These are phyloP conservation scores for Charina bottae DNA, from an alignment of 2,113 vertebrate genomes.

Conservation along the genomic window DNA sequence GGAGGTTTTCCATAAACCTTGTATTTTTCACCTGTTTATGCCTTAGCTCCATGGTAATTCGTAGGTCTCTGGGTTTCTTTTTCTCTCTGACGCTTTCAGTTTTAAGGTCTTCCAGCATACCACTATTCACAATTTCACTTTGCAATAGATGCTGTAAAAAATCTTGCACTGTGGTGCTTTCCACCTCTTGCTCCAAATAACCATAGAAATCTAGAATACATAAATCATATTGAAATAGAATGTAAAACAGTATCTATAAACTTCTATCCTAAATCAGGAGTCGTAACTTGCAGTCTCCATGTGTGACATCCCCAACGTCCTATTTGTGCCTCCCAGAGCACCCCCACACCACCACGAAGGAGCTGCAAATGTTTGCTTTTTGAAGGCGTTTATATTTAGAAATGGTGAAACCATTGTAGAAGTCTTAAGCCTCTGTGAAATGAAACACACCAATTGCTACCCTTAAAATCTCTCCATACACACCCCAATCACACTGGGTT, in stretches of 20 bases:
- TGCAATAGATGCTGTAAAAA: slow-evolving; percentile 88
- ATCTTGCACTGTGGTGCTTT: slow-evolving; percentile 76
- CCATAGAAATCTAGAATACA: slow-evolving; percentile 82
- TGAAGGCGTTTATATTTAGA: not conserved
- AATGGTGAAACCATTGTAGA: not conserved
- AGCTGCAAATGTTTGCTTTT: not conserved
- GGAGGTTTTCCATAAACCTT: slow-evolving; percentile 31
- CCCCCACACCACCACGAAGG: not conserved
- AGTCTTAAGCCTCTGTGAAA: not conserved
- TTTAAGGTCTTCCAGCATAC: slow-evolving; percentile 74
- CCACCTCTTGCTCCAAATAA: slow-evolving; percentile 83
- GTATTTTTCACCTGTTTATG: slow-evolving; percentile 81
- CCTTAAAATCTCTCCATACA: not conserved
- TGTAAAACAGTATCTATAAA: not conserved
- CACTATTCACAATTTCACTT: slow-evolving; percentile 77
- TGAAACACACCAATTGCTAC: not conserved
- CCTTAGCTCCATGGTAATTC: slow-evolving; percentile 88
- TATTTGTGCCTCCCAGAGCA: not conserved
- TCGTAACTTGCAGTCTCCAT: not conserved
- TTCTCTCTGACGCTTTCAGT: slow-evolving; percentile 76
- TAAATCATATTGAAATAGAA: slow-evolving; percentile 41
- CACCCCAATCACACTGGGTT: not conserved
- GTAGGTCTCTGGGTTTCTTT: slow-evolving; percentile 76
- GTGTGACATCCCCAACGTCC: not conserved
- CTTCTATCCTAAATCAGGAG: not conserved